Conservation (phyloP, 37 sponge, comb jelly and placozoan species). For the Oopsacas minuta region DNA sequence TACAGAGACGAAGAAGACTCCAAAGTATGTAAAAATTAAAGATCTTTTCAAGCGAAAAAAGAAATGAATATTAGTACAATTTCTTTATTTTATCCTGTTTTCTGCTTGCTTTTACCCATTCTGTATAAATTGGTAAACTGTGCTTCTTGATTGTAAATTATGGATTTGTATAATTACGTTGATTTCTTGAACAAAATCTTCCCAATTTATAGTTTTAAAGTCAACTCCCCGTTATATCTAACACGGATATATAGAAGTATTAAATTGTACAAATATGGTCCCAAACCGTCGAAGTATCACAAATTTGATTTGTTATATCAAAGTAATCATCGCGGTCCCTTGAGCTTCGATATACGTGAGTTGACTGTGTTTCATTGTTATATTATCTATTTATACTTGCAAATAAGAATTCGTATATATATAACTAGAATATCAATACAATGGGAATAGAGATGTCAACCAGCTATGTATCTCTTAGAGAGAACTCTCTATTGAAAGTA, state of each 20-base stretch:
- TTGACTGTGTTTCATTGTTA: too few relatives aligned
- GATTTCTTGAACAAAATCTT: not conserved
- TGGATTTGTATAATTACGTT: not conserved
- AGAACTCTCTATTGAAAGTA: slow-evolving; percentile 31
- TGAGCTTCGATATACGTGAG: too few relatives aligned
- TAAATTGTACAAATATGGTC: too few relatives aligned
- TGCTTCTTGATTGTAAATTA: not conserved
- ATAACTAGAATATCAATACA: too few relatives aligned
- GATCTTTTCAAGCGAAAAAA: slow-evolving; percentile 9
- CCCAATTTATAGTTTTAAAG: too few relatives aligned
- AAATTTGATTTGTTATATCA: too few relatives aligned
- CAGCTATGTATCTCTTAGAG: slow-evolving; percentile 28
- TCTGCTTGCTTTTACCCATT: not conserved
- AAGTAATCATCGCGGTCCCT: too few relatives aligned
- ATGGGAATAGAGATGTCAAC: slow-evolving; percentile 46
- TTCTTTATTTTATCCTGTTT: not conserved
- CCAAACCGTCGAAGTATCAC: too few relatives aligned
- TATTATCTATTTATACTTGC: too few relatives aligned
- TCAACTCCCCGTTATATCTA: too few relatives aligned
- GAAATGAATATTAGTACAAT: not conserved
- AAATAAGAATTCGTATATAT: too few relatives aligned
- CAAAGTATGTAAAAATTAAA: not conserved
- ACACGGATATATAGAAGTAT: too few relatives aligned
- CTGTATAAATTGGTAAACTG: slow-evolving; percentile 1
- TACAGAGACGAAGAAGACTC: not conserved